A percentile compares a stretch with the other conserved stretches of the same genome.
These are phyloP conservation scores for Petrolisthes manimaculis DNA, from an alignment of 2,888 invertebrate species.

Conservation along the genomic window DNA sequence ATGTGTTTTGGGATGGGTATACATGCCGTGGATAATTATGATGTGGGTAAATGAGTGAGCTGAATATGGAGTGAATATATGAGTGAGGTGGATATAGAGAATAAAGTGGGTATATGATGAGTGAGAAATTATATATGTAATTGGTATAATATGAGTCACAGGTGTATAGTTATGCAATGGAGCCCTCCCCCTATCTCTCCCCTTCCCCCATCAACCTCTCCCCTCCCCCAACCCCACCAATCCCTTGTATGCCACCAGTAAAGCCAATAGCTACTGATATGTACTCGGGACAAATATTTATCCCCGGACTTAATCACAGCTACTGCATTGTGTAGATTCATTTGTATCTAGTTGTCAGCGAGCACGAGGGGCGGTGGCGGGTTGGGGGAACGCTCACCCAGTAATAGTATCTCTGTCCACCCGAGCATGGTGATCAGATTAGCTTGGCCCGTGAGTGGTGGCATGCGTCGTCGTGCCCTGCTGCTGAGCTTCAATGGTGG, in stretches of 20 bases:
- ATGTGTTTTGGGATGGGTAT: no score
- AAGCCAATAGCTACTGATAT: conserved; percentile 46
- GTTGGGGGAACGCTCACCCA: background rate
- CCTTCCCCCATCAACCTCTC: no score
- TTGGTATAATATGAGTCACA: no score
- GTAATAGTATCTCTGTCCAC: background rate
- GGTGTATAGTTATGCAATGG: no score
- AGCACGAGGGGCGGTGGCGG: background rate
- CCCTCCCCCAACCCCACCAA: background rate
- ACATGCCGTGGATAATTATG: no score
- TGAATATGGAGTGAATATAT: no score
- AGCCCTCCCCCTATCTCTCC: no score
- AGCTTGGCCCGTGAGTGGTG: background rate
- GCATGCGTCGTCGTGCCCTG: conserved; percentile 15
- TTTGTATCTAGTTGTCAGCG: conserved; percentile 42
- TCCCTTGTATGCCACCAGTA: conserved; percentile 17
- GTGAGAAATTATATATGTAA: no score
- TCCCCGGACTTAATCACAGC: conserved; percentile 51
- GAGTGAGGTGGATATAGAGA: no score
- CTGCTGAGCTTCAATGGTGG: conserved; percentile 28
- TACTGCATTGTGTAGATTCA: conserved; percentile 49
- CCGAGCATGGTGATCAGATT: conserved; percentile 12
- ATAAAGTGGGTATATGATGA: no score
- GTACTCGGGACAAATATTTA: conserved; percentile 49
- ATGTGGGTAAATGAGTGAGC: no score